Evolutionary conservation across 2,888 invertebrate genomes (phyloP), one percentile per base, ranked within the genome.

Genomic region (Cheilosia variabilis): DNA sequence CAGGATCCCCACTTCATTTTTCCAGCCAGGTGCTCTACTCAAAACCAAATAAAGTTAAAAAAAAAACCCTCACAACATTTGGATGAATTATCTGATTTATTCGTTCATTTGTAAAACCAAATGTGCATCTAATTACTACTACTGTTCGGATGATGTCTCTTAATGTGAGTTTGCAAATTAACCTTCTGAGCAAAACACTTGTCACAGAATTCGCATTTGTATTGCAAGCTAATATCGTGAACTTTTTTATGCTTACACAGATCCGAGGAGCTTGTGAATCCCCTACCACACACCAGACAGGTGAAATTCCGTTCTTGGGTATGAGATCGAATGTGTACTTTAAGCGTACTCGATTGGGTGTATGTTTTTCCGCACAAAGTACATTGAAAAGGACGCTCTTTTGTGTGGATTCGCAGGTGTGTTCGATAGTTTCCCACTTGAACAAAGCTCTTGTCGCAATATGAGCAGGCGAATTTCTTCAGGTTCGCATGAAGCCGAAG

Each of bases 381-480:
- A 57, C 89, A 89, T 5, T 57, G 34, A 37, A 52, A 89, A 2
- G 89, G 89, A 7, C 87, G 84, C n/a, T 89, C 89, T 13, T 88
- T 88, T 0, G 89, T 89, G 37, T 89, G 89, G 2, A 77, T 88
- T 24, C 88, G 62, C 27, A 89, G 10, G 22, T 89, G 89, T 1
- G 88, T 84, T 17, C 87, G 87, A 52, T 88, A 89, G 62, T 89
- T 89, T 2, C 82, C 89, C 9, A 88, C 68, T 58, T 89, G 89
- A 3, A 89, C 89, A 41, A 89, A 89, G 1, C 87, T 68, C 47
- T 89, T 89, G 19, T 84, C 88, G 47, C 89, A 89, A 27, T 83
- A 71, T 5, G 87, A 66, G 55, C 89, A 89, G 6, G 87, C 78
- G n/a, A 86, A 89, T 2, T 87, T 87, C 55, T 88, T 88, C 9